These are phyloP conservation scores for Phylloscopus whistleri DNA, from an alignment of 2,113 vertebrate genomes.

Conservation along the genomic window DNA sequence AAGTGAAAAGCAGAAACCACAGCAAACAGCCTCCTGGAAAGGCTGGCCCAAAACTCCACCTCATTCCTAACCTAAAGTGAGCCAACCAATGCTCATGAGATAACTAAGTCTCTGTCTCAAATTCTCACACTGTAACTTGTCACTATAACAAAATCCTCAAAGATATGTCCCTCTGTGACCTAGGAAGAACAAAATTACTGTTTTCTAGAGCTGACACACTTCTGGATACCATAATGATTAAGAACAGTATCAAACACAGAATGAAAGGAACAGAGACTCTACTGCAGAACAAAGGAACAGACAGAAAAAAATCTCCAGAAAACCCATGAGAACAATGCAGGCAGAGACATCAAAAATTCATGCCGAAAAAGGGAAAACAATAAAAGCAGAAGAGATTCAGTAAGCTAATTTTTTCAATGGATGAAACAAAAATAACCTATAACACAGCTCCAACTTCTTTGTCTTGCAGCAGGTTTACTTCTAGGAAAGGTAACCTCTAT, in stretches of 20 bases:
- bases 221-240: not conserved
- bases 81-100: not conserved
- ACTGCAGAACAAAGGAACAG: not conserved
- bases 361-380: not conserved
- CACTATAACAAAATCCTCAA: not conserved
- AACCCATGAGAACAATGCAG: not conserved
- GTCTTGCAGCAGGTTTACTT: not conserved
- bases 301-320: not conserved
- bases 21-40: not conserved
- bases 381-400: not conserved
- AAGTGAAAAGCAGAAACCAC: not conserved
- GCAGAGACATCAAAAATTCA: not conserved
- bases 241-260: not conserved
- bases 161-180: not conserved
- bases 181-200: not conserved
- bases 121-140: not conserved
- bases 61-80: not conserved
- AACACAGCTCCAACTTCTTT: not conserved
- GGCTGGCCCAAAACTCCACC: not conserved
- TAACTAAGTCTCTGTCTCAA: not conserved
- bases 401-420: not conserved
- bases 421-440: not conserved
- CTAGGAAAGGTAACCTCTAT: not conserved
- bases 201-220: not conserved
- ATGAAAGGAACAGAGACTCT: not conserved